Evolutionary conservation across 2,113 vertebrate species (phyloP).

Genomic region (Apistogramma diplotaenia): DNA sequence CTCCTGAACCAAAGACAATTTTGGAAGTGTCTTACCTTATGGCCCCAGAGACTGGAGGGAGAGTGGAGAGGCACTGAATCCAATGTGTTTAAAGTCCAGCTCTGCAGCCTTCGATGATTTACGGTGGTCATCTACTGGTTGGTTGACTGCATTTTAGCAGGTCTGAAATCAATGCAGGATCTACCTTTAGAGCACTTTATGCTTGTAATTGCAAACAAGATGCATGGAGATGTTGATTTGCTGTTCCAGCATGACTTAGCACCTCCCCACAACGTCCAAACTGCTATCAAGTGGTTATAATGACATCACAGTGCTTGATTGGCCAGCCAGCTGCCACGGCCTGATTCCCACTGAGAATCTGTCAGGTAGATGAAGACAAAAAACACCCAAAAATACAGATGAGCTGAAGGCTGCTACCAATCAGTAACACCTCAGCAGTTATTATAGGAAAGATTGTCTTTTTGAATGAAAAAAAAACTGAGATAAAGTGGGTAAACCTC

Average conservation of each 20-base stretch:
- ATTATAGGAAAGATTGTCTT: too few species aligned
- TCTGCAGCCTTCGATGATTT: too few species aligned
- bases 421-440: background rate
- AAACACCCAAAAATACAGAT: background rate
- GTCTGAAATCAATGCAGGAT: too few species aligned
- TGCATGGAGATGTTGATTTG: background rate
- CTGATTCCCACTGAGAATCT: background rate
- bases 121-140: too few species aligned
- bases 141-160: too few species aligned
- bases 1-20: background rate
- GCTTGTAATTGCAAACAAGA: too few species aligned
- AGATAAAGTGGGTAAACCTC: slow-evolving; percentile 7
- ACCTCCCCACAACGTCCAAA: background rate
- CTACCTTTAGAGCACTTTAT: too few species aligned
- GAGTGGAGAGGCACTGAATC: background rate
- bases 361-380: background rate
- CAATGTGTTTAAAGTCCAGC: too few species aligned
- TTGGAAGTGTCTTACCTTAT: background rate
- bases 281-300: background rate
- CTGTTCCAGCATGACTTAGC: background rate
- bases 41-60: background rate
- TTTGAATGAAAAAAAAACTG: background rate
- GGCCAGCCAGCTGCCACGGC: background rate
- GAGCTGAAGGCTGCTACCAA: background rate
- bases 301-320: background rate